Evolutionary conservation across 2,888 invertebrate genomes (phyloP).

Genomic region (Tipula vernalis): DNA sequence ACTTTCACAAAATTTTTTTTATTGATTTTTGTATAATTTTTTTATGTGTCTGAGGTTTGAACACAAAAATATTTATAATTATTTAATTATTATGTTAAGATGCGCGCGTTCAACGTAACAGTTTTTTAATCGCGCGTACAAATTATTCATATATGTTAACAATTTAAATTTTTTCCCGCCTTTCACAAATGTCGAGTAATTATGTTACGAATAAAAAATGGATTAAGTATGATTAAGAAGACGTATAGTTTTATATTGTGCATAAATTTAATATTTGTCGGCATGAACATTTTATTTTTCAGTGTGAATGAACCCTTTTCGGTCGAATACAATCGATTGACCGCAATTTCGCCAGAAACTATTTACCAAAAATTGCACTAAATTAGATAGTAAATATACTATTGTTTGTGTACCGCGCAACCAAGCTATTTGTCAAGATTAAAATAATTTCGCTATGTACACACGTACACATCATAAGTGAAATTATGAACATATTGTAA

Average conservation of each 20-base stretch:
- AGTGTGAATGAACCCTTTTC: background rate
- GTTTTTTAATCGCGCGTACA: background rate
- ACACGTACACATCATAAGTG: background rate
- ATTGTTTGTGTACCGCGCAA: background rate
- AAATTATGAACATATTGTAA: background rate
- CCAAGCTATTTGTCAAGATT: background rate
- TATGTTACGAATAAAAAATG: background rate
- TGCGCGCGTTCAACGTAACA: background rate
- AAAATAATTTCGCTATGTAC: background rate
- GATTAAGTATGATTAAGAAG: background rate
- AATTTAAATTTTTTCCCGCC: background rate
- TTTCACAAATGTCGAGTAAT: constrained; percentile 4
- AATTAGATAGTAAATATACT: background rate
- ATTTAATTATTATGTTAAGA: background rate
- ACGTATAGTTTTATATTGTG: background rate
- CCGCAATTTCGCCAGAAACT: background rate
- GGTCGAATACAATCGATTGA: background rate
- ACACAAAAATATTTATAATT: background rate
- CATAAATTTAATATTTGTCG: background rate
- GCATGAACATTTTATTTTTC: background rate
- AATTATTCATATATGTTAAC: background rate
- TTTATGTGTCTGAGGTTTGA: background rate
- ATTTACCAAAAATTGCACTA: background rate
- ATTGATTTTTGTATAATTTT: background rate
- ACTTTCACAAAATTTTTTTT: background rate